A percentile compares a stretch with the other conserved stretches of the same genome.
These are phyloP conservation scores for Theristus sp. DNA, from an alignment of 2,888 invertebrate genomes.

Conservation along the genomic window DNA sequence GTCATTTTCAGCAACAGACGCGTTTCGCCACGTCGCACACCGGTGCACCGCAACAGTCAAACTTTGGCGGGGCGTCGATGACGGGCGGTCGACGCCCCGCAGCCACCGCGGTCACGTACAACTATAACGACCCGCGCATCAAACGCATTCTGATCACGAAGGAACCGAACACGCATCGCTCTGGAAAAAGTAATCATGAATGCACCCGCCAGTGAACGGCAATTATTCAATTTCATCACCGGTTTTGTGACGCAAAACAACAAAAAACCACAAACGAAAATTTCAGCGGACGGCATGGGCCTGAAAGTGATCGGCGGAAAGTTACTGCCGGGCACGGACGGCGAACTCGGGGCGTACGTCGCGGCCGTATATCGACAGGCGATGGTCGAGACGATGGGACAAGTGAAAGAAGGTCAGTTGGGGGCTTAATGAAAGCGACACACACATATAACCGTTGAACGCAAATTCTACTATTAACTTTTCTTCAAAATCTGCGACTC, in stretches of 20 bases:
- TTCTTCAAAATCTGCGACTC: neutral
- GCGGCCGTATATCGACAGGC: conserved; percentile 40
- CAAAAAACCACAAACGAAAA: neutral
- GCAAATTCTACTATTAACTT: neutral
- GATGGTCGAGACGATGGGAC: conserved; percentile 40
- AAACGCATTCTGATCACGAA: conserved; percentile 42
- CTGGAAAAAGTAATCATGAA: neutral
- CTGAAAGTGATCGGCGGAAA: conserved; percentile 45
- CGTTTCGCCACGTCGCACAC: too few species aligned
- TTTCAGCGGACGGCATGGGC: conserved; percentile 38
- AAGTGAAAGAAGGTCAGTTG: conserved; percentile 40
- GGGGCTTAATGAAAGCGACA: neutral
- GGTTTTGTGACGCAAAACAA: neutral
- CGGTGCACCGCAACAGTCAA: too few species aligned
- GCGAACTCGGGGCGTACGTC: conserved; percentile 41
- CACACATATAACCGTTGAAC: neutral
- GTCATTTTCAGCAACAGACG: too few species aligned
- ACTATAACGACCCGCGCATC: conserved; percentile 18
- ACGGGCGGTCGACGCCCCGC: neutral
- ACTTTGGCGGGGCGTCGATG: neutral
- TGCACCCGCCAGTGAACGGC: too few species aligned
- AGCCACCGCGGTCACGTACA: too few species aligned
- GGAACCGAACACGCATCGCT: conserved; percentile 32
- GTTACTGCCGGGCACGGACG: conserved; percentile 36
- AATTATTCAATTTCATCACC: neutral